A percentile compares a stretch with the other conserved stretches of the same genome.
Conservation (phyloP, 1,140 invertebrate genomes). For the Trissolcus basalis region DNA sequence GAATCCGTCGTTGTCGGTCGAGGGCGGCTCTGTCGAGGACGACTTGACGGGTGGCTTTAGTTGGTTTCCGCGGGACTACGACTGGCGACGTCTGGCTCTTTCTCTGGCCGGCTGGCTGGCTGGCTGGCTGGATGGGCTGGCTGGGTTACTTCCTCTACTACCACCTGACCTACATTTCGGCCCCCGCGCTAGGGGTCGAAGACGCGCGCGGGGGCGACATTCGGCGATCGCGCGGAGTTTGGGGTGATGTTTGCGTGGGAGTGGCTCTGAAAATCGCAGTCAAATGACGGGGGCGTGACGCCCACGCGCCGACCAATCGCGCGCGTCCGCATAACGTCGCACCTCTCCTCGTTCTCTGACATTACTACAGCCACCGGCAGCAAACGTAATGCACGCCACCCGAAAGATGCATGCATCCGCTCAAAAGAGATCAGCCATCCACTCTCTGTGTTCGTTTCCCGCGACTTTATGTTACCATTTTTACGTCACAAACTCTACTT, state of each 20-base stretch:
- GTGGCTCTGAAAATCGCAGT: conserved; percentile 43
- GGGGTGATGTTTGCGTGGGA: conserved; percentile 64
- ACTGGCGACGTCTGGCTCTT: conserved; percentile 62
- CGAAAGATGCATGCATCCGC: conserved; percentile 33
- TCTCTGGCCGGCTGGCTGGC: conserved; percentile 63
- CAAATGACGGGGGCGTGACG: conserved; percentile 61
- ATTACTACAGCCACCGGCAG: conserved; percentile 29
- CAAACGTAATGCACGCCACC: conserved; percentile 28
- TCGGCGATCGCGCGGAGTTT: conserved; percentile 31
- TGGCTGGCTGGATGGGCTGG: conserved; percentile 66
- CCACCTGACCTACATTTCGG: conserved; percentile 71
- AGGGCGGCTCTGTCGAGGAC: conserved; percentile 60
- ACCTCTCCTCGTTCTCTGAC: conserved; percentile 23
- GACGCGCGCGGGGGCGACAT: conserved; percentile 31
- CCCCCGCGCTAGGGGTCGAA: conserved; percentile 37
- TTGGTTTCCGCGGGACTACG: conserved; percentile 73
- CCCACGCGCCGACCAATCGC: conserved; percentile 44
- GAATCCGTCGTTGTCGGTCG: conserved; percentile 48
- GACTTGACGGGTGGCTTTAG: conserved; percentile 69
- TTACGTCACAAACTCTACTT: conserved; percentile 24
- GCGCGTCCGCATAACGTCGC: neutral
- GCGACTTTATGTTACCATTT: conserved; percentile 28
- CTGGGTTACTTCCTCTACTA: conserved; percentile 64
- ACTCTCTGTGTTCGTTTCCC: neutral
- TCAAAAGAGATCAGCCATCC: conserved; percentile 27